Evolutionary conservation across 1,140 invertebrate genomes (phyloP).

Genomic region (Forficula auricularia): DNA sequence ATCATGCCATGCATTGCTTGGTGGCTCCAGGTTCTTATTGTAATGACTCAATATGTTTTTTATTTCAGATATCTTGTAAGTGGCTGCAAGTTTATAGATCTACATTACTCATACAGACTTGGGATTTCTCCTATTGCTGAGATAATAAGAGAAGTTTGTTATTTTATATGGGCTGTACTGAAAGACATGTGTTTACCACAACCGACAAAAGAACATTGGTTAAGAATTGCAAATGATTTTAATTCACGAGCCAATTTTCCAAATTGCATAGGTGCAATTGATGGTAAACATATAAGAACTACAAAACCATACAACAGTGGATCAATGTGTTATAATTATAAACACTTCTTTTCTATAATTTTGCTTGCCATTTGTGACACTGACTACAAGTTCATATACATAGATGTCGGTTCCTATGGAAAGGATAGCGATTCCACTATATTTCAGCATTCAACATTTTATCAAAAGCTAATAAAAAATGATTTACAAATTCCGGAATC

Average conservation of each 20-base stretch:
- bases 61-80: slow-evolving; percentile 20
- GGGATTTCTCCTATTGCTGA: slow-evolving; percentile 17
- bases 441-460: slow-evolving; percentile 13
- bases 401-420: slow-evolving; percentile 24
- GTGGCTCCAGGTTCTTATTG: too few relatives aligned
- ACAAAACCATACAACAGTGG: slow-evolving; percentile 15
- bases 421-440: slow-evolving; percentile 16
- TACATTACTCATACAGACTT: slow-evolving; percentile 21
- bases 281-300: slow-evolving; percentile 22
- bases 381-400: slow-evolving; percentile 23
- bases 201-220: slow-evolving; percentile 18
- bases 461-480: slow-evolving; percentile 1
- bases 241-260: slow-evolving; percentile 20
- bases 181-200: slow-evolving; percentile 13
- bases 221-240: slow-evolving; percentile 16
- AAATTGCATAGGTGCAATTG: slow-evolving; percentile 19
- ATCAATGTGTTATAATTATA: slow-evolving; percentile 23
- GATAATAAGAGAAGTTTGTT: slow-evolving; percentile 18
- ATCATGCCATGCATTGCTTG: too few relatives aligned
- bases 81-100: slow-evolving; percentile 19
- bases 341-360: slow-evolving; percentile 22
- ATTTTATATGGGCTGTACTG: slow-evolving; percentile 17
- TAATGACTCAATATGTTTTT: too few relatives aligned
- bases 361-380: slow-evolving; percentile 23
- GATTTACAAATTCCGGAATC: slow-evolving; percentile 7